A percentile compares a stretch with the other conserved stretches of the same genome.
Evolutionary conservation across 2,113 vertebrate genomes (phyloP).

Genomic region (Phalacrocorax carbo): DNA sequence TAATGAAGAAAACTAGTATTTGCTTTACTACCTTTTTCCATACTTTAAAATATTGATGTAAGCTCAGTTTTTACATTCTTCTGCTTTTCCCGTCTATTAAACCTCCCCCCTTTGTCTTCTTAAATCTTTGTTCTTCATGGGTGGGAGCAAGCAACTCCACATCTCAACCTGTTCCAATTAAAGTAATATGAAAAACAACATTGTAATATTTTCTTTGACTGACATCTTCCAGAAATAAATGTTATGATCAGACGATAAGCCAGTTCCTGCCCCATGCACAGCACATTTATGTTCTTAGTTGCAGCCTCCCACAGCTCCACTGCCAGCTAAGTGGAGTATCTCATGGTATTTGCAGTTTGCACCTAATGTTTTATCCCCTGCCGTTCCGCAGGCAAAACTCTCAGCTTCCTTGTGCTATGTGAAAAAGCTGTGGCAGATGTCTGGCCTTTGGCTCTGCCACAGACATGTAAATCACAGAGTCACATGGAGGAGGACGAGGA

Average conservation of each 20-base stretch:
- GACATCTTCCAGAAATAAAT: conserved; percentile 30
- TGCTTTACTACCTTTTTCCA: conserved; percentile 52
- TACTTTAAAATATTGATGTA: conserved; percentile 54
- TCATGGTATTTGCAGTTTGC: neutral
- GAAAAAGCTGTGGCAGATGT: neutral
- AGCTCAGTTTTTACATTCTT: conserved; percentile 51
- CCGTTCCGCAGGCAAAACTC: neutral
- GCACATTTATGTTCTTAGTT: neutral
- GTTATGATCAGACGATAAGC: conserved; percentile 29
- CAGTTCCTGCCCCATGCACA: neutral
- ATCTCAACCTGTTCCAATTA: conserved; percentile 44
- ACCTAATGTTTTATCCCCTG: neutral
- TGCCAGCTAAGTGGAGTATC: neutral
- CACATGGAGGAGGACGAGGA: neutral
- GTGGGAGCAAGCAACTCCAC: conserved; percentile 15
- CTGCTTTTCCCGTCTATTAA: neutral
- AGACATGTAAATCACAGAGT: neutral
- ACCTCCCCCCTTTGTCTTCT: neutral
- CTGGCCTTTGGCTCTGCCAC: neutral
- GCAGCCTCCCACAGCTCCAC: neutral
- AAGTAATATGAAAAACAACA: neutral
- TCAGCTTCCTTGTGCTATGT: neutral
- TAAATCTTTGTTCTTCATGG: conserved; percentile 45
- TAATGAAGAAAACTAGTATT: conserved; percentile 57
- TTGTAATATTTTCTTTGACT: conserved; percentile 25